Base-by-base conservation (phyloP, 2,888 invertebrate genomes). In the Psylliodes chrysocephalus region DNA sequence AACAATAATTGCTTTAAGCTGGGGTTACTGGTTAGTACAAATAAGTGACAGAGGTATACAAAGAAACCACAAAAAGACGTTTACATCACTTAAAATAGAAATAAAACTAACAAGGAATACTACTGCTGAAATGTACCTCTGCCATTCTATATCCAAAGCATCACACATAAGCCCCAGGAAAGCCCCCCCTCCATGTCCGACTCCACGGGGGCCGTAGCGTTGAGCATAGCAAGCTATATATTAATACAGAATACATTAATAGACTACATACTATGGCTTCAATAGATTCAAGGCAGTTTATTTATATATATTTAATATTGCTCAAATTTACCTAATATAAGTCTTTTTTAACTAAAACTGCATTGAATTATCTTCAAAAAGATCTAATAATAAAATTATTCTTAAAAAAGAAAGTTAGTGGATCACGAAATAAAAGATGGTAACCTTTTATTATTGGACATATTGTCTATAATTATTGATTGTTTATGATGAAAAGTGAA, bases 191-290 rank as follows among this genome's bases (percentile, higher is more conserved):
- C 94, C 93, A 85, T 94, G 95, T 81, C 95, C 96, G 85, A 95
- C 91, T 82, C 94, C 94, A 86, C 95, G 91, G 77, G 95, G 95
- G 77, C 96, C 96, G 88, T 91, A 96, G 87, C 91, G 93, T 86
- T 94, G 93, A 82, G 95, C 94, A 89, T 97, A 96, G 89, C 96
- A 97, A 86, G 93, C 94, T 94, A 86, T 82, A 73, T 60, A 64
- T 62, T 68, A 52, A 61, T 63, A 67, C 64, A 69, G 64, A 64
- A 60, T 55, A 49, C 35, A 44, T 60, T 51, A 40, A 51, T 33
- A 47, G 28, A 54, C 49, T 57, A 56, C 57, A 56, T 44, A 61
- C 49, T 56, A 57, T 47, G 53, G 47, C 46, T 51, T 51, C 5
- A 42, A 42, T 18, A 15, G 18, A 18, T 42, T 42, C 42, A 18